Evolutionary conservation across 2,888 invertebrate species (phyloP).

Genomic region (Heliconius erato): DNA sequence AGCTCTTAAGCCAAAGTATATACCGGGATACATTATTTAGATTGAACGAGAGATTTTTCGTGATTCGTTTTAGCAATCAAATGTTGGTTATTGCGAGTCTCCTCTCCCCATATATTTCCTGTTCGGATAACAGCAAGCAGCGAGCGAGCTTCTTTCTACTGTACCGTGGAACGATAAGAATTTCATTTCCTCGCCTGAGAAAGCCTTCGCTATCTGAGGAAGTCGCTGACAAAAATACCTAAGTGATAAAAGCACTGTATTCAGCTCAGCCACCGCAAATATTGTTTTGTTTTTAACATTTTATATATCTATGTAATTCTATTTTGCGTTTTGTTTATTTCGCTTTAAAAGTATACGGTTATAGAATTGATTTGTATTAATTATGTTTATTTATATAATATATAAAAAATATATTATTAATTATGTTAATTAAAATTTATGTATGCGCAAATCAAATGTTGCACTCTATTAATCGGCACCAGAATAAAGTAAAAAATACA

Average conservation of each 20-base stretch:
- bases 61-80: constrained; percentile 79
- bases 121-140: constrained; percentile 81
- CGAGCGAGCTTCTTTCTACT: constrained; percentile 77
- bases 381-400: background rate
- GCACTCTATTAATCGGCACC: background rate
- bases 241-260: constrained; percentile 82
- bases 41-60: constrained; percentile 66
- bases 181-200: constrained; percentile 84
- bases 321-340: constrained; percentile 37
- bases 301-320: constrained; percentile 11
- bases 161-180: constrained; percentile 82
- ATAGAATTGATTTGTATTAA: background rate
- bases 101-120: constrained; percentile 81
- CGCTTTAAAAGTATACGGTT: background rate
- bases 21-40: constrained; percentile 63
- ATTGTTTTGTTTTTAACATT: constrained; percentile 58
- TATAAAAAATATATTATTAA: background rate
- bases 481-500: background rate
- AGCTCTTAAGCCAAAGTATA: constrained; percentile 18
- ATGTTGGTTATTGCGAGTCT: constrained; percentile 74
- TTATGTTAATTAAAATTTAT: background rate
- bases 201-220: constrained; percentile 81
- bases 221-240: constrained; percentile 83
- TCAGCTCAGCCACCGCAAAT: constrained; percentile 67
- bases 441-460: background rate